These are phyloP conservation scores for Lepidonotus clava DNA, from an alignment of 2,888 invertebrate species.

Conservation along the genomic window DNA sequence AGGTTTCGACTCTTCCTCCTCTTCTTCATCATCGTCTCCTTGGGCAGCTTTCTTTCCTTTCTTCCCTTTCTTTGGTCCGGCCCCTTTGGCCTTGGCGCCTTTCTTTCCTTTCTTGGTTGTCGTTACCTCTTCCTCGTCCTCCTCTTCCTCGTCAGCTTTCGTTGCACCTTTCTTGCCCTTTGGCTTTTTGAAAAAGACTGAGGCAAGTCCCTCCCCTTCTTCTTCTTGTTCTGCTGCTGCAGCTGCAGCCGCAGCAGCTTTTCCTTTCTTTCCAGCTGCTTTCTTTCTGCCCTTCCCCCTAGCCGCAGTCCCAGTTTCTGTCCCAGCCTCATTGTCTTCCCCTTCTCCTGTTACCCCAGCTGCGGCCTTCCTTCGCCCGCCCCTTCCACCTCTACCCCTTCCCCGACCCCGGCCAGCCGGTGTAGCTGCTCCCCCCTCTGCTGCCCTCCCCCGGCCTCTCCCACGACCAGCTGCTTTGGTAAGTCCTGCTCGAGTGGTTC, in stretches of 20 bases:
- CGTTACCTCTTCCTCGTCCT: conserved; percentile 40
- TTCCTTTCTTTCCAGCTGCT: background rate
- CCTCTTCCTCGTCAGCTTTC: conserved; percentile 4
- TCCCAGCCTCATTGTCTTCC: background rate
- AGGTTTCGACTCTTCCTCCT: background rate
- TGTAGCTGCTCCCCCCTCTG: conserved; percentile 38
- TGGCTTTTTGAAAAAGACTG: no score
- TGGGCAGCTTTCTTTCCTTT: background rate
- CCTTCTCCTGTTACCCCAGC: conserved; percentile 7
- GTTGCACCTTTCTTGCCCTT: conserved; percentile 51
- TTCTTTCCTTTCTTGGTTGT: background rate
- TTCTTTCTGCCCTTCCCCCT: background rate
- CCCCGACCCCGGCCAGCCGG: conserved; percentile 29
- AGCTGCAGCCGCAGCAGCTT: background rate
- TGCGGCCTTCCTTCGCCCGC: conserved; percentile 57
- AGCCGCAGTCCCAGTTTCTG: conserved; percentile 16
- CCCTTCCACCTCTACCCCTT: conserved; percentile 50
- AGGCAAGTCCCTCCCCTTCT: background rate
- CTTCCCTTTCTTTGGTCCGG: conserved; percentile 28
- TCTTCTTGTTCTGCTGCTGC: background rate
- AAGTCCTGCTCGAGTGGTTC: conserved; percentile 9
- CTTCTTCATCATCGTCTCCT: background rate
- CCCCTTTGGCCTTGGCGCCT: conserved; percentile 48
- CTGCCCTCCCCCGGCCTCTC: background rate
- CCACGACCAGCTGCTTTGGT: background rate